Conservation (phyloP, 2,888 invertebrate species). For the Diarsia mendica region DNA sequence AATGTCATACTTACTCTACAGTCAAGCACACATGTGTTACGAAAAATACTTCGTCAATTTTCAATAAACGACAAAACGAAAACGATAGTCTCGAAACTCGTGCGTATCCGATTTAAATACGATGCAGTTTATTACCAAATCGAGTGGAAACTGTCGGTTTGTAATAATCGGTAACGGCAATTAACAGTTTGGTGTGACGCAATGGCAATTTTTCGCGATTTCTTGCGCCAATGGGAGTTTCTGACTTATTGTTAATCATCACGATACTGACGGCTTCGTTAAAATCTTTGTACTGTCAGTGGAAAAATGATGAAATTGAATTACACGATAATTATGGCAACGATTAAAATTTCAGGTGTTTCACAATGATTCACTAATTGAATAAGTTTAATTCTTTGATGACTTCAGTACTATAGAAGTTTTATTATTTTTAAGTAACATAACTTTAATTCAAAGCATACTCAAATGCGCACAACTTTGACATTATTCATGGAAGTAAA, state of each 20-base stretch:
- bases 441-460: background rate
- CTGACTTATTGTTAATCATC: constrained; percentile 84
- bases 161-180: constrained; percentile 85
- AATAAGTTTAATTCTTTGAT: background rate
- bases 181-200: constrained; percentile 82
- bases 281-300: constrained; percentile 13
- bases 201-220: constrained; percentile 84
- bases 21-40: background rate
- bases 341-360: background rate
- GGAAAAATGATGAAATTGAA: constrained; percentile 24
- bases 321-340: constrained; percentile 12
- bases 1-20: constrained; percentile 24
- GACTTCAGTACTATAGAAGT: background rate
- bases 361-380: background rate
- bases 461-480: background rate
- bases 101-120: constrained; percentile 68
- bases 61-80: constrained; percentile 54
- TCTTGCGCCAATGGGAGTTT: constrained; percentile 82
- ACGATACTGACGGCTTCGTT: constrained; percentile 72
- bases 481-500: background rate
- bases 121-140: constrained; percentile 77
- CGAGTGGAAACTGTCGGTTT: constrained; percentile 81
- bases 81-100: constrained; percentile 61
- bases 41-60: constrained; percentile 2
- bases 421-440: background rate